Percentiles rank a stretch among this genome's conserved stretches.
Evolutionary conservation across 1,140 invertebrate genomes (phyloP).

Genomic region (Rhagoletis pomonella): DNA sequence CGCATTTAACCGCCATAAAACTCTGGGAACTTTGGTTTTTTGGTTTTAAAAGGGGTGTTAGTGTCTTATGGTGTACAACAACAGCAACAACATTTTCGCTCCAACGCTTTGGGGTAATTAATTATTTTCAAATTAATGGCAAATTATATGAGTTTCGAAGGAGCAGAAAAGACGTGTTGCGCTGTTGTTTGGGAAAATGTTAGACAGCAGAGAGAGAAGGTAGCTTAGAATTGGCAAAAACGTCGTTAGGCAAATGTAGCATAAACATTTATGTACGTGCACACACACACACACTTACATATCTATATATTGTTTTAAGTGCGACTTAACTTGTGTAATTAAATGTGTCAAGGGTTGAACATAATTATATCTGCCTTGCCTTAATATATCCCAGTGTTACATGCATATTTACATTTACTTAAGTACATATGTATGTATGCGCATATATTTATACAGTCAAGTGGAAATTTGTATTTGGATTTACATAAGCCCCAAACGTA

Average conservation of each 20-base stretch:
- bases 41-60: slow-evolving; percentile 35
- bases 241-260: slow-evolving; percentile 41
- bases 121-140: slow-evolving; percentile 61
- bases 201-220: not conserved
- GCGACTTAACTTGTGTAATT: slow-evolving; percentile 60
- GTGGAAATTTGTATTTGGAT: too few species aligned
- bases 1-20: slow-evolving; percentile 31
- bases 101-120: slow-evolving; percentile 60
- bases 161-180: slow-evolving; percentile 35
- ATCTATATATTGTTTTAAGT: slow-evolving; percentile 56
- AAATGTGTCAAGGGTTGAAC: slow-evolving; percentile 59
- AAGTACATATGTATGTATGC: not conserved
- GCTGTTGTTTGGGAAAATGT: slow-evolving; percentile 13
- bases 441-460: too few species aligned
- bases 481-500: too few species aligned
- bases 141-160: slow-evolving; percentile 54
- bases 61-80: slow-evolving; percentile 24
- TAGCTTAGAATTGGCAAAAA: not conserved
- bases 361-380: slow-evolving; percentile 51
- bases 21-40: slow-evolving; percentile 24
- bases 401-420: not conserved
- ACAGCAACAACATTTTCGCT: slow-evolving; percentile 51
- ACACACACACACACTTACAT: slow-evolving; percentile 2
- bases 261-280: slow-evolving; percentile 6
- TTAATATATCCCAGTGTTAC: not conserved